Percentiles rank a stretch among this genome's conserved stretches.
Evolutionary conservation across 2,888 invertebrate genomes (phyloP).

Genomic region (Nebria brevicollis): DNA sequence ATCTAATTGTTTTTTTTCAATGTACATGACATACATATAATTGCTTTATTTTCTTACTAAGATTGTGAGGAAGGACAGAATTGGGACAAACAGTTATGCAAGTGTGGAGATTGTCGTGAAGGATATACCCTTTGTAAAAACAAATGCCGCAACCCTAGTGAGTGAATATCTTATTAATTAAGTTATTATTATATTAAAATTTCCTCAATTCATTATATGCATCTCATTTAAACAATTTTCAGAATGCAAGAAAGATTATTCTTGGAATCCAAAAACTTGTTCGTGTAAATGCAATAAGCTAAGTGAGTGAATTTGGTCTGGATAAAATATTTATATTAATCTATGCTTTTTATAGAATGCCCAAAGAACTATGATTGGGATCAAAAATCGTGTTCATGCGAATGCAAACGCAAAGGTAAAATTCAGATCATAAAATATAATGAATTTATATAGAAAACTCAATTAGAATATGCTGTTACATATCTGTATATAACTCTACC

Average conservation of each 20-base stretch:
- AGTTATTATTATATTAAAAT: not conserved
- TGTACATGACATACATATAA: not conserved
- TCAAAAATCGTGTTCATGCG: not conserved
- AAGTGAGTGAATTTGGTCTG: not conserved
- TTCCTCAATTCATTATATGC: not conserved
- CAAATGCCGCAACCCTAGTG: not conserved
- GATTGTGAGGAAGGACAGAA: constrained; percentile 7
- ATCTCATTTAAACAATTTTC: not conserved
- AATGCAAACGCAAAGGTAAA: not conserved
- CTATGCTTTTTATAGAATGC: not conserved
- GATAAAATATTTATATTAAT: not conserved
- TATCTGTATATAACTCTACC: no score
- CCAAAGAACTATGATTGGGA: not conserved
- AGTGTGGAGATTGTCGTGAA: constrained; percentile 5
- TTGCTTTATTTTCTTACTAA: constrained; percentile 10
- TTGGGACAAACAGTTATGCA: constrained; percentile 5
- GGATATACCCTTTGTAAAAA: not conserved
- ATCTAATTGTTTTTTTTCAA: not conserved
- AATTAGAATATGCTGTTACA: not conserved
- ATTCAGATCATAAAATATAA: not conserved
- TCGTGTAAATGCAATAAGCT: not conserved
- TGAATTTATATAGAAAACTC: not conserved
- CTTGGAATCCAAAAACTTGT: not conserved
- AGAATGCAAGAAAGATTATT: not conserved
- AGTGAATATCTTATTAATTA: not conserved